Base-by-base conservation (phyloP, 2,888 invertebrate genomes). In the Lissocephala sabroskyi region DNA sequence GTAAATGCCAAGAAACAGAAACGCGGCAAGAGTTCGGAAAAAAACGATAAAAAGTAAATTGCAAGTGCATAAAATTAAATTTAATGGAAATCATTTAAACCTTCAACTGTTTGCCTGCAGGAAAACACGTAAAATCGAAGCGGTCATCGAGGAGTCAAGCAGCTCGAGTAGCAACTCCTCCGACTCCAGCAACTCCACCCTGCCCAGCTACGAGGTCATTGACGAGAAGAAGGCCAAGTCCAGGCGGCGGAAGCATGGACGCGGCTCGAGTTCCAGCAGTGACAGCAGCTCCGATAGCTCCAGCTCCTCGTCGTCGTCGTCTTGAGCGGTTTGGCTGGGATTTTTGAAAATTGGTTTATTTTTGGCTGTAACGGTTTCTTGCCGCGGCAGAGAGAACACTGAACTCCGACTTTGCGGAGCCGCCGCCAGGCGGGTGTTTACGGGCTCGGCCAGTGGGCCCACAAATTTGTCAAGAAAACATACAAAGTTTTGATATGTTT, bases 181-280 rank as follows among this genome's bases (percentile, higher is more conserved):
- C 7, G 78, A 79, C 39, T 79, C 79, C 23, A 83, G 83, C 48
- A 76, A 80, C 52, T 82, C 82, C 17, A 81, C 83, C 43, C 51
- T 83, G 62, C 82, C 82, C 52, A 82, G 82, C 47, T 82, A 82
- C 56, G 82, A 82, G 55, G 81, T 83, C 14, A 83, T 82, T 11
- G 77, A 67, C 43, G 83, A 83, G 52, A 83, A 80, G 49, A 76
- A 74, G 42, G 52, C 62, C 28, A 81, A 82, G 50, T 44, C 66
- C 9, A 56, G 71, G 14, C 56, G 65, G 11, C 80, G 80, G 40
- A 70, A 75, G 6, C 78, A 66, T 19, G 73, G 49, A 28, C 68
- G 63, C 33, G 58, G 52, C 16, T 76, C 82, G 43, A 75, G 79
- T 45, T 67, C 79, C 45, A 62, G 46, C 28, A 59, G 62, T 6